phyloP scores from a whole-genome alignment of 2,888 invertebrate species.

The Anticlea derivata region DNA sequence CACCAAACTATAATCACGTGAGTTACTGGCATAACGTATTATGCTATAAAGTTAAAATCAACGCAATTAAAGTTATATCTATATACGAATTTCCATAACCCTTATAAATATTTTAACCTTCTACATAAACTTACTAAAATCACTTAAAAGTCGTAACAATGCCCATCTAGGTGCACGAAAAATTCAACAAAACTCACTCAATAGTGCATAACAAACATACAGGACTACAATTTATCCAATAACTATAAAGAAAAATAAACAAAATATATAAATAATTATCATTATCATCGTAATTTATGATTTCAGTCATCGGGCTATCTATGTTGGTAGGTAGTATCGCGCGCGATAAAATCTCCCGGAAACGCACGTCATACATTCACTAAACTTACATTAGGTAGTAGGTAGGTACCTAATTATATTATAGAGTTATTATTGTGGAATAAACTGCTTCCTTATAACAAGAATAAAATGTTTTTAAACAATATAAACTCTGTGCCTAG shows the following conservation, averaged over 20 bases:
- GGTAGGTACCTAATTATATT: not conserved
- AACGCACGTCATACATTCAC: constrained; percentile 27
- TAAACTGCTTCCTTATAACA: constrained; percentile 23
- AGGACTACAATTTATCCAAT: constrained; percentile 26
- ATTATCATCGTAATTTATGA: constrained; percentile 32
- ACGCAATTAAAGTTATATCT: constrained; percentile 49
- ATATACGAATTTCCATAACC: constrained; percentile 70
- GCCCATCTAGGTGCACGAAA: constrained; percentile 73
- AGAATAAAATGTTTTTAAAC: constrained; percentile 17
- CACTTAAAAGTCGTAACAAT: constrained; percentile 63
- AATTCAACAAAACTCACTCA: constrained; percentile 69
- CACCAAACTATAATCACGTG: constrained; percentile 79
- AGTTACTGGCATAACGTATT: constrained; percentile 73
- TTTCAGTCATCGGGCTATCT: constrained; percentile 38
- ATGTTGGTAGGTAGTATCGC: constrained; percentile 30
- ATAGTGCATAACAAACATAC: constrained; percentile 73
- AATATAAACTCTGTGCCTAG: constrained; percentile 11
- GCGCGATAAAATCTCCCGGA: constrained; percentile 37
- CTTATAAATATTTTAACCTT: constrained; percentile 67
- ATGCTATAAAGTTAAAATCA: constrained; percentile 60
- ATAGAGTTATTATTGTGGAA: constrained; percentile 29
- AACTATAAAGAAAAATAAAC: constrained; percentile 25
- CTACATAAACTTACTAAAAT: constrained; percentile 54
- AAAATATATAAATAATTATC: constrained; percentile 32
- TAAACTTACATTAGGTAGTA: constrained; percentile 24